Conservation (phyloP, 2,888 invertebrate species). For the Lochmaea capreae region DNA sequence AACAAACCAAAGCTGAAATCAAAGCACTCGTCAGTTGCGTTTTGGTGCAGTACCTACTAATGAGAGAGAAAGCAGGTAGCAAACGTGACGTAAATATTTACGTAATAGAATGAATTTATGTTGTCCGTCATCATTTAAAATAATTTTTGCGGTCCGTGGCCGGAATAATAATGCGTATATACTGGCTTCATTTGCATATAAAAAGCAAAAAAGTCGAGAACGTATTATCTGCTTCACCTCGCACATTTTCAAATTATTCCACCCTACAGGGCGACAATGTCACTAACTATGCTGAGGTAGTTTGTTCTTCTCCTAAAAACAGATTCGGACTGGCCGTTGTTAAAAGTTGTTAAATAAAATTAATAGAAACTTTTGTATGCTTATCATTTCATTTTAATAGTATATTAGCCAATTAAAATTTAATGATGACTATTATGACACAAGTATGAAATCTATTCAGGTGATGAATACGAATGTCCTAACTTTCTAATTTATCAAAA, state of each 20-base stretch:
- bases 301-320: conserved; percentile 21
- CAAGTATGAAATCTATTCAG: too few species aligned
- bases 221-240: conserved; percentile 44
- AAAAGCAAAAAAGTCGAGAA: conserved; percentile 40
- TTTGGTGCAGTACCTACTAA: conserved; percentile 5
- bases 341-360: background rate
- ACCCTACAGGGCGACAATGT: conserved; percentile 27
- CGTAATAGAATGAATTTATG: conserved; percentile 36
- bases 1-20: conserved; percentile 5
- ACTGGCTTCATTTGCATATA: conserved; percentile 42
- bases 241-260: conserved; percentile 43
- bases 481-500: too few species aligned
- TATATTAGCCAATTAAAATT: too few species aligned
- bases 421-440: too few species aligned
- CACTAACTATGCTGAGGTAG: conserved; percentile 30
- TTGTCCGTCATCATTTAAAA: conserved; percentile 42
- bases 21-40: conserved; percentile 7
- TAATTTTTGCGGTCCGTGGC: conserved; percentile 39
- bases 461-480: too few species aligned
- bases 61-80: conserved; percentile 14
- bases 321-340: conserved; percentile 5
- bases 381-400: too few species aligned
- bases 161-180: conserved; percentile 41
- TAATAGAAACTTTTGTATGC: too few species aligned
- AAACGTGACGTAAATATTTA: conserved; percentile 39